Percentiles rank a stretch among this genome's conserved stretches.
Conservation (phyloP, 2,888 invertebrate genomes). For the Smittia sp. region DNA sequence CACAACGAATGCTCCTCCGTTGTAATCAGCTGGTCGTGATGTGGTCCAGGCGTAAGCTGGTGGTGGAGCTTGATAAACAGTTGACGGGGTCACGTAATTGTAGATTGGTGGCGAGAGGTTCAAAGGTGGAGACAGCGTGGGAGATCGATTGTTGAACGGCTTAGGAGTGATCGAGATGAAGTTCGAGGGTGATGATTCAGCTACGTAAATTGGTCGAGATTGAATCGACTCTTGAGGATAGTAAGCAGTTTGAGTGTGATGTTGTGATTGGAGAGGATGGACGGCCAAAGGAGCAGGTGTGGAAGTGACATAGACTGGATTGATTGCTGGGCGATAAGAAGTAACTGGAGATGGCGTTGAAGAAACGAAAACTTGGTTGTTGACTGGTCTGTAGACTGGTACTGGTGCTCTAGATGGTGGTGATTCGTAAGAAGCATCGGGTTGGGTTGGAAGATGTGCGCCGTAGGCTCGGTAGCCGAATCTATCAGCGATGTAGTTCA, state of each 20-base stretch:
- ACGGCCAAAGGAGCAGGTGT: neutral
- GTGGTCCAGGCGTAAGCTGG: neutral
- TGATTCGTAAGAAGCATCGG: neutral
- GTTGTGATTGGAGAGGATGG: conserved; percentile 17
- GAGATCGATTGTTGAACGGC: neutral
- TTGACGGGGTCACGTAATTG: neutral
- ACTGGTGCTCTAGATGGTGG: neutral
- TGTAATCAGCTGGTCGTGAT: neutral
- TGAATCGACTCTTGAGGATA: neutral
- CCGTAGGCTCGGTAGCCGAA: conserved; percentile 35
- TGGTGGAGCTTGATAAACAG: neutral
- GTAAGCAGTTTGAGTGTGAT: conserved; percentile 31
- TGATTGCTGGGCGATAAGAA: neutral
- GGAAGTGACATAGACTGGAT: neutral
- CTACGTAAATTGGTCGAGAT: conserved; percentile 14
- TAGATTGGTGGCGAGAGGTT: no score
- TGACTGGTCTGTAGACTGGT: neutral
- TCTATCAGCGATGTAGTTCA: conserved; percentile 37
- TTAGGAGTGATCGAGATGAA: conserved; percentile 35
- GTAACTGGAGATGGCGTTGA: neutral
- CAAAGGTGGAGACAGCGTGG: no score
- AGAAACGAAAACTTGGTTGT: neutral
- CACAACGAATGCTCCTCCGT: neutral
- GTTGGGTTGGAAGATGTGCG: conserved; percentile 35
- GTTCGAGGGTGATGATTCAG: neutral